These are phyloP conservation scores for Chascanopsetta lugubris DNA, from an alignment of 2,113 vertebrate species.

Conservation along the genomic window DNA sequence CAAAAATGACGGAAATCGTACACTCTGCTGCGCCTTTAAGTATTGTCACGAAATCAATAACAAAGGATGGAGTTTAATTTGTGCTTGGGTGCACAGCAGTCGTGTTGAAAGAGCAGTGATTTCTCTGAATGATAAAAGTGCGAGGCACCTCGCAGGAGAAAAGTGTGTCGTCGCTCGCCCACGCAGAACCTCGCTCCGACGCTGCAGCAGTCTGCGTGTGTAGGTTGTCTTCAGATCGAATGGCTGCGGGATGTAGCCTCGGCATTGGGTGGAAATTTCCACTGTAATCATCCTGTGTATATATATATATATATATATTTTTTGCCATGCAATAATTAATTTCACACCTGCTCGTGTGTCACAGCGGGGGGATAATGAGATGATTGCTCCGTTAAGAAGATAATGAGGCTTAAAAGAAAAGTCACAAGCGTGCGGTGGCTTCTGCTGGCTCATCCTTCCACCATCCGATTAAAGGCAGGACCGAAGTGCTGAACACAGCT, in stretches of 20 bases:
- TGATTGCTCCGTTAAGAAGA: slow-evolving; percentile 19
- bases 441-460: too few relatives aligned
- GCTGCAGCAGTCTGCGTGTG: background rate
- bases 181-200: background rate
- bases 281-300: background rate
- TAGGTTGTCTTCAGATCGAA: background rate
- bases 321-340: slow-evolving; percentile 7
- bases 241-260: background rate
- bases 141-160: background rate
- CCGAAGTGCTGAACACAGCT: too few relatives aligned
- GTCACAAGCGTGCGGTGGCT: too few relatives aligned
- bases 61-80: too few relatives aligned
- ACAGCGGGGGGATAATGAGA: slow-evolving; percentile 27
- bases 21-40: too few relatives aligned
- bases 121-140: background rate
- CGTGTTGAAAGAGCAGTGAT: too few relatives aligned
- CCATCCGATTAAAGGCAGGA: too few relatives aligned
- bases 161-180: background rate
- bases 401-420: slow-evolving; percentile 38
- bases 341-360: slow-evolving; percentile 19
- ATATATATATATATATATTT: too few relatives aligned
- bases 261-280: background rate
- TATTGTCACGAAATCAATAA: too few relatives aligned
- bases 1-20: too few relatives aligned
- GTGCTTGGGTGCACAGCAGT: too few relatives aligned